Conservation (phyloP, 2,888 invertebrate genomes). For the Acanthacorydalis orientalis region DNA sequence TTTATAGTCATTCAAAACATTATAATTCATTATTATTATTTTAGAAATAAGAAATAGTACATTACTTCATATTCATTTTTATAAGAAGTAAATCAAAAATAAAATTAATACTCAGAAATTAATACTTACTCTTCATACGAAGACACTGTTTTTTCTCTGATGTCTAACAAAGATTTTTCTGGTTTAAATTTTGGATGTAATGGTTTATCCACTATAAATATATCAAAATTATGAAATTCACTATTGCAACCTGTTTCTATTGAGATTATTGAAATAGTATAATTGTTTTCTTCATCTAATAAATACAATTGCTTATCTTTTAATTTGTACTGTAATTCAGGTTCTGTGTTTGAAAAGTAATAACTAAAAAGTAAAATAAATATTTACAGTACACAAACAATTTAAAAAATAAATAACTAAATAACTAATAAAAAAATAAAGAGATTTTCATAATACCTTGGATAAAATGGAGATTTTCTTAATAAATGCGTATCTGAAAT, state of each 20-base stretch:
- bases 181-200: background rate
- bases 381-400: no score
- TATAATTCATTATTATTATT: no score
- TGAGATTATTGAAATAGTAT: background rate
- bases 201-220: background rate
- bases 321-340: background rate
- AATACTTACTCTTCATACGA: background rate
- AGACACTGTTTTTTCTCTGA: background rate
- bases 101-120: background rate
- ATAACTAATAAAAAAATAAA: no score
- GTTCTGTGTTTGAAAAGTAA: background rate
- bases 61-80: background rate
- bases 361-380: background rate
- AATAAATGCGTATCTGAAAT: background rate
- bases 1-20: no score
- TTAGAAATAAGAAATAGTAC: no score
- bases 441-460: background rate
- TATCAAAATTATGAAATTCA: background rate
- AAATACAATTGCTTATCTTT: background rate
- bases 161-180: background rate
- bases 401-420: background rate
- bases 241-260: background rate
- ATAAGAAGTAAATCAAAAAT: background rate
- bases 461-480: background rate
- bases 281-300: background rate